phyloP scores from a whole-genome alignment of 1,140 invertebrate genomes.

The Samia ricini region DNA sequence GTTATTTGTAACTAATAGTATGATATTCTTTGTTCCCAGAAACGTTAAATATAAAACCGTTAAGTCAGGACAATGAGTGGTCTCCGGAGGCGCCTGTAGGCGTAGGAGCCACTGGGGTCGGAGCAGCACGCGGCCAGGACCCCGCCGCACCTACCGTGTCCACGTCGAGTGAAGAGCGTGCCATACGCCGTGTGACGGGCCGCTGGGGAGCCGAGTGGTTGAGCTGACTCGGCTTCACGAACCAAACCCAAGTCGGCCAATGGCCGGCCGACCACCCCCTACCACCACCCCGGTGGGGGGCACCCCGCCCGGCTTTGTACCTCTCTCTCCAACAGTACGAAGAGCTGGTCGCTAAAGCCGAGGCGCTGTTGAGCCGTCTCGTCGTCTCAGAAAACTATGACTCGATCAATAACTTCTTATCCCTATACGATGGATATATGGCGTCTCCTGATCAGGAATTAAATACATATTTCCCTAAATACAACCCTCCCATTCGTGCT shows the following conservation, averaged over 20 bases:
- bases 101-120: constrained; percentile 74
- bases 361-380: constrained; percentile 88
- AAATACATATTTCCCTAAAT: constrained; percentile 73
- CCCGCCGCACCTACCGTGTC: constrained; percentile 46
- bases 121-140: constrained; percentile 54
- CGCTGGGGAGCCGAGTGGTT: constrained; percentile 94
- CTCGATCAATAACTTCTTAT: constrained; percentile 91
- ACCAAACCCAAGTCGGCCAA: constrained; percentile 63
- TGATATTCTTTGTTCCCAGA: constrained; percentile 51
- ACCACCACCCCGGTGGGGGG: constrained; percentile 84
- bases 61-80: constrained; percentile 72
- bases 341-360: constrained; percentile 87
- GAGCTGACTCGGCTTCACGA: constrained; percentile 91
- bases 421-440: constrained; percentile 86
- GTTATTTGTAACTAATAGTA: no score
- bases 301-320: constrained; percentile 70
- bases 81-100: constrained; percentile 67
- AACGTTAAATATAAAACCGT: constrained; percentile 76
- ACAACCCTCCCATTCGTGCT: constrained; percentile 86
- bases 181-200: constrained; percentile 85
- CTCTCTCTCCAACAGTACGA: constrained; percentile 85
- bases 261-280: constrained; percentile 79
- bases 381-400: constrained; percentile 91
- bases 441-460: constrained; percentile 50
- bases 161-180: constrained; percentile 71